Evolutionary conservation across 2,888 invertebrate species (phyloP).

Genomic region (Endomychus coccineus): DNA sequence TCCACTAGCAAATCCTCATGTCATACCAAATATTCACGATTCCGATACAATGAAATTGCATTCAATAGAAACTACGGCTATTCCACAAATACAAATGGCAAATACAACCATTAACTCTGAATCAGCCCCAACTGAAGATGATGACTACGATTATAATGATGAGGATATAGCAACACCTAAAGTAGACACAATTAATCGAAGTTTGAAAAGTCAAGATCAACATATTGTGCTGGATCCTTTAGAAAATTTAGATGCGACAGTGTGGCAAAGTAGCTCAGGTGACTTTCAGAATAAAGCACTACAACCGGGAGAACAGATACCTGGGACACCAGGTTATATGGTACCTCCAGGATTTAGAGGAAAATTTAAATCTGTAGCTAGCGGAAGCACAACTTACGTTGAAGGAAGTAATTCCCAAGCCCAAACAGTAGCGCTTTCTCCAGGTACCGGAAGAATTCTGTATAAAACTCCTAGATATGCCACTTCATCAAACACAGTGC

Average conservation of each 20-base stretch:
- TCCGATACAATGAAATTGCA: too few relatives aligned
- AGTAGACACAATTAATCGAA: slow-evolving; percentile 37
- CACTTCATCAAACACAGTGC: slow-evolving; percentile 34
- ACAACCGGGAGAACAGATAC: slow-evolving; percentile 51
- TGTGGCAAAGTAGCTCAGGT: slow-evolving; percentile 49
- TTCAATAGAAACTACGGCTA: neutral
- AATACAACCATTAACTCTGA: neutral
- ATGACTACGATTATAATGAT: slow-evolving; percentile 44
- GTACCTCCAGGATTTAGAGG: slow-evolving; percentile 64
- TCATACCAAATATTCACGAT: too few relatives aligned
- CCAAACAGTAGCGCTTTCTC: slow-evolving; percentile 51
- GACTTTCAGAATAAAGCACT: slow-evolving; percentile 9
- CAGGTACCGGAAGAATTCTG: slow-evolving; percentile 35
- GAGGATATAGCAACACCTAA: slow-evolving; percentile 50
- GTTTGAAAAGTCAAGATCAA: slow-evolving; percentile 50
- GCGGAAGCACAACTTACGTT: slow-evolving; percentile 52
- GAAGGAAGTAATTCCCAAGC: slow-evolving; percentile 60
- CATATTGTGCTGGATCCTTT: slow-evolving; percentile 55
- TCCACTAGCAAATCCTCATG: too few relatives aligned
- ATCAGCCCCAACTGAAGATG: slow-evolving; percentile 36
- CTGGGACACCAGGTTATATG: slow-evolving; percentile 54
- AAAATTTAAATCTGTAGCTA: slow-evolving; percentile 56
- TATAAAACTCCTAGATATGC: slow-evolving; percentile 37
- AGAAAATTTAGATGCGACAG: slow-evolving; percentile 51
- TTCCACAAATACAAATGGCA: neutral